Base-by-base conservation (phyloP, 2,113 vertebrate genomes). In the Sciurus niger region DNA sequence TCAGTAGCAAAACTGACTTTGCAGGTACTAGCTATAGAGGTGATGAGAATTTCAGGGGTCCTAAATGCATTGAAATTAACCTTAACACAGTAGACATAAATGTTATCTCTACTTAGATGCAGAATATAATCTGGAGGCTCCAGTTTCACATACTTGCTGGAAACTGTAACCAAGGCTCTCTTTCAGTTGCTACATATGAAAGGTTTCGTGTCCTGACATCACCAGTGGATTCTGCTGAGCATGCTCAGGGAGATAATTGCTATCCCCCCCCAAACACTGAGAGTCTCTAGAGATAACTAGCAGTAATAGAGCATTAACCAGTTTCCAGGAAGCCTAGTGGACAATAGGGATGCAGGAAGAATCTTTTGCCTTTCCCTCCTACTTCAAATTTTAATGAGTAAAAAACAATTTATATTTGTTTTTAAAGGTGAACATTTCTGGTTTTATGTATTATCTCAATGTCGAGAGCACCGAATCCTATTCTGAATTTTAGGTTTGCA, bases 41-140 rank as follows among this genome's bases (percentile, higher is more conserved):
- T 98, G 97, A 95, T 95, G 51, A 78, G 84, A 67, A 97, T 97
- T 97, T 96, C 97, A 96, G 97, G 96, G 96, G 51, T 85, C 93
- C 92, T 97, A 93, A 98, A 95, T 89, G 88, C 97, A 93, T 94
- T 88, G 96, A 96, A 97, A 98, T 98, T 98, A 98, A 98, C 98
- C 97, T 98, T 97, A 97, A 98, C 97, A 94, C 97, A 72, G 93
- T 80, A 97, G 96, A 97, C 92, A 93, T 86, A 90, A 96, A 96
- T 11, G 78, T 80, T 90, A 65, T 85, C 90, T 97, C 93, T 92
- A 79, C 88, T 95, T 85, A 76, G 84, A 96, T 84, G 95, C 96
- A 95, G 92, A 96, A 94, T 95, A 95, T 95, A 96, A 97, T 97
- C 98, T 97, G 32, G 37, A 97, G 89, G 95, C 88, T 89, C 96